These are phyloP conservation scores for Hecatera dysodea DNA, from an alignment of 2,888 invertebrate species.

Conservation along the genomic window DNA sequence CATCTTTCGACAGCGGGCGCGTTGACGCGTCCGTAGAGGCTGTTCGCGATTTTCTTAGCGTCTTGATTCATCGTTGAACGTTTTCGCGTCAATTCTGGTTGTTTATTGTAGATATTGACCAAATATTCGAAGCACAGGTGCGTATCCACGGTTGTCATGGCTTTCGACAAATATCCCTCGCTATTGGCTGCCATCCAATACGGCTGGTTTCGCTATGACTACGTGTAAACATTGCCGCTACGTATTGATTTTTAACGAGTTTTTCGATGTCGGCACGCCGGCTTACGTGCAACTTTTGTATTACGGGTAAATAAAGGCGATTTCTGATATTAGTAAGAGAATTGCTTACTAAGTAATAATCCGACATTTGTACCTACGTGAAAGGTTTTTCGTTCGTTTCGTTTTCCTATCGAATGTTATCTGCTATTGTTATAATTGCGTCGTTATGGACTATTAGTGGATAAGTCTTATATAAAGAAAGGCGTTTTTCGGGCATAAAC, in stretches of 20 bases:
- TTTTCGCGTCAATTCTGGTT: conserved; percentile 60
- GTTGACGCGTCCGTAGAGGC: conserved; percentile 87
- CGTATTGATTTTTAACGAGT: conserved; percentile 81
- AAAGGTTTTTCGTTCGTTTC: conserved; percentile 15
- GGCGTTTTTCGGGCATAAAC: background rate
- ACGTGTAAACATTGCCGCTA: conserved; percentile 78
- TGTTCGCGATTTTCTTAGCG: conserved; percentile 79
- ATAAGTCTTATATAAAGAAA: conserved; percentile 4
- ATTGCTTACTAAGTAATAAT: conserved; percentile 51
- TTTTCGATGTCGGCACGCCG: conserved; percentile 60
- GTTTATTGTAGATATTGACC: conserved; percentile 70
- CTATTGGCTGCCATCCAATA: conserved; percentile 79
- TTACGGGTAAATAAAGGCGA: conserved; percentile 46
- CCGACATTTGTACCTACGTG: conserved; percentile 18
- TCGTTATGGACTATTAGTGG: background rate
- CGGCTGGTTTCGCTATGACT: conserved; percentile 81
- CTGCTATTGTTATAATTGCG: background rate
- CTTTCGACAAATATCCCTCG: conserved; percentile 75
- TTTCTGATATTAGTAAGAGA: conserved; percentile 43
- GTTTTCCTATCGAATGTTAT: conserved; percentile 29
- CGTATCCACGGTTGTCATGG: conserved; percentile 77
- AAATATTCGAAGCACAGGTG: conserved; percentile 78
- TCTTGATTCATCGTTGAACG: conserved; percentile 78
- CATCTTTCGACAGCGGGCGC: conserved; percentile 85
- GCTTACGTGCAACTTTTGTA: conserved; percentile 58